phyloP scores from a whole-genome alignment of 2,113 vertebrate genomes.

The Dipodomys stephensi region DNA sequence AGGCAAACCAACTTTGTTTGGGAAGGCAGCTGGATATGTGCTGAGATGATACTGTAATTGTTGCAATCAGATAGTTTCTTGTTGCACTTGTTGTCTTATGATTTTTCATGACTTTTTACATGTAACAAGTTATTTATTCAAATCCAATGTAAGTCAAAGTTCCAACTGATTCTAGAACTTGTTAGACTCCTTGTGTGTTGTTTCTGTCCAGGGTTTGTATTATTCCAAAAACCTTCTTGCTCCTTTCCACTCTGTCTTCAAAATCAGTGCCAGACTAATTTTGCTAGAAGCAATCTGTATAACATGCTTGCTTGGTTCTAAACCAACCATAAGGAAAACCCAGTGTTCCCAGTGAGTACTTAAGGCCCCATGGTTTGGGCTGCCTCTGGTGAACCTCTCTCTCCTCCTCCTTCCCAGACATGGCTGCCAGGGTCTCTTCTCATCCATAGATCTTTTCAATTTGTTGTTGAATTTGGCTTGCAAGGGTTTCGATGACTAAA shows the following conservation, averaged over 20 bases:
- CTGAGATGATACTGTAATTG: background rate
- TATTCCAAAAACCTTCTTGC: background rate
- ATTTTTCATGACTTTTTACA: background rate
- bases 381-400: fast-evolving
- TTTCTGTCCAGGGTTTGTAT: background rate
- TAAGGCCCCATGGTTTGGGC: background rate
- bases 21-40: no score
- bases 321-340: background rate
- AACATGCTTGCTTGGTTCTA: background rate
- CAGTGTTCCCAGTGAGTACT: fast-evolving
- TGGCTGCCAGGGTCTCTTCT: background rate
- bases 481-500: no score
- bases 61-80: background rate
- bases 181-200: no score
- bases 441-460: background rate
- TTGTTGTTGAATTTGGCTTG: no score
- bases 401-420: no score
- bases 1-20: background rate
- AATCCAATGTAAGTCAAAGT: background rate
- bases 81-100: background rate
- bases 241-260: background rate
- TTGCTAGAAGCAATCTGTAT: background rate
- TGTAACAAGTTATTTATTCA: background rate
- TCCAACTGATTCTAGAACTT: background rate
- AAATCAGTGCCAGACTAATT: background rate